Base-by-base conservation (phyloP, 2,888 invertebrate species). In the Plagodis pulveraria region DNA sequence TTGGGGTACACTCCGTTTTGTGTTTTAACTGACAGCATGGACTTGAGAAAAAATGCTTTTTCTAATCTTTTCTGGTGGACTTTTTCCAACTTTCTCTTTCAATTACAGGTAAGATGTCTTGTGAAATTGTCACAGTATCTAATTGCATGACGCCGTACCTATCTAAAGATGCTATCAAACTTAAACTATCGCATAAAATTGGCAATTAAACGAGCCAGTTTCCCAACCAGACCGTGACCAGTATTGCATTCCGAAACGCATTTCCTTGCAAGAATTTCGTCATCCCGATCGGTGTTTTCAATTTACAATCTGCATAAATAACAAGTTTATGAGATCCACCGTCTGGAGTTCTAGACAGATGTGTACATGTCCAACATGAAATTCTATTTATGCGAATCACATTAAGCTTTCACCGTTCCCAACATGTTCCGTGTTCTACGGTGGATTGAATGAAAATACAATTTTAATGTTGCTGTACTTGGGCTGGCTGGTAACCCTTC, bases 381-480 rank as follows among this genome's bases (percentile, higher is more conserved):
- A 83, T 85, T 83, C 82, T 84, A 80, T 87, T 86, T 85, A 80
- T 80, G 80, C 80, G 80, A 78, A 84, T 83, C 78, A 80, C 81
- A 84, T 82, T 76, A 74, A 76, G 79, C 81, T 84, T 80, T 82
- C 81, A 78, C 81, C 79, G 76, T 72, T 74, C 74, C 71, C 69
- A 75, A 76, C 76, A 75, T 76, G 77, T 78, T 74, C 75, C 73
- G 77, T 71, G 70, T 78, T 75, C 71, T 67, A 70, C 72, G 65
- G 71, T 70, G 74, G 71, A 73, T 74, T 76, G 74, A 78, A 77
- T 78, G 74, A 74, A 77, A 78, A 76, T 72, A 73, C 73, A 70
- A 78, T 78, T 80, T 76, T 74, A 76, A 77, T 79, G 70, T 51
- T 32, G 56, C 50, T 38, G 45, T 50, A 50, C 56, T 38, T 42